Evolutionary conservation across 2,888 invertebrate genomes (phyloP), one percentile per base, ranked within the genome.

Genomic region (Amblyjoppa fuscipennis): DNA sequence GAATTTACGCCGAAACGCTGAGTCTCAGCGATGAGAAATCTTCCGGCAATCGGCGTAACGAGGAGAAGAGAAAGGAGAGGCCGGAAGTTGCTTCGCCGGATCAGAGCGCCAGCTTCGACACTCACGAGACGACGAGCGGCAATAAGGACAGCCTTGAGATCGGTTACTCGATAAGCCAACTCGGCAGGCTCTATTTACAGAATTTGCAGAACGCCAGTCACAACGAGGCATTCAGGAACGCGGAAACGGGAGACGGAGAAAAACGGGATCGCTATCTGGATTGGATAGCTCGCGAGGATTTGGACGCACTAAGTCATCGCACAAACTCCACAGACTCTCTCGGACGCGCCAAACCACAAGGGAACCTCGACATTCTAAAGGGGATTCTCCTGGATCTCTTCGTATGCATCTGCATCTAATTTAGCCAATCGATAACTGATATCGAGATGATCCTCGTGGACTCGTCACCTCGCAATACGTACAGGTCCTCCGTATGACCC

Each of bases 321-420:
- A 91, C 90, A 5, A 92, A 91, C 61, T 91, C 91, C 7, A 91
- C 89, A 73, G 91, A 92, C 66, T 90, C 91, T 28, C 84, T 90
- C 41, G 89, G 89, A 20, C 90, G 90, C 51, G 89, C 70, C 28
- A 93, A 93, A 83, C 91, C 91, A 2, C 92, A 93, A 80, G 91
- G 93, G 59, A 93, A 92, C 75, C 86, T 93, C 6, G 92, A 92
- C 70, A 93, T 93, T 56, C 85, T 93, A 38, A 93, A 93, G 83
- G 91, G 92, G 56, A 93, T 93, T 76, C 88, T 93, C 2, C 89
- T 93, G 76, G 92, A 93, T 85, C 89, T 93, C 61, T 93, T 93
- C 66, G 92, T 93, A 64, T 93, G 93, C 84, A 92, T 93, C 80
- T 93, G 93, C 87, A 91, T 93, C 73, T 93, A 76, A 91, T 64